phyloP scores from a whole-genome alignment of 2,888 invertebrate species.

The Cantharis rustica region DNA sequence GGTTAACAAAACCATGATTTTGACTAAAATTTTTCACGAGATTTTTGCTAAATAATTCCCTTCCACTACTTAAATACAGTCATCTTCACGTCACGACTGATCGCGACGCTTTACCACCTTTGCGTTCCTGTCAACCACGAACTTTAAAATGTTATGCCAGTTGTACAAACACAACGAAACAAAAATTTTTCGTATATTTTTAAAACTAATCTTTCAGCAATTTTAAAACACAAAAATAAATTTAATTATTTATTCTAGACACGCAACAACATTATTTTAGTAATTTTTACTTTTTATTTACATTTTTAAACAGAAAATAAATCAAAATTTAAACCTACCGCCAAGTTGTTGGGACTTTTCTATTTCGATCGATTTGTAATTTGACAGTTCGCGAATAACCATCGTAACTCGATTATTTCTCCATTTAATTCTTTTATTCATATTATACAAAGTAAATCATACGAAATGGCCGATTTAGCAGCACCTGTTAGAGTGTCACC shows the following conservation, averaged over 20 bases:
- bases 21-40: constrained; percentile 12
- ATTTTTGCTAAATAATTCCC: constrained; percentile 14
- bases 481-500: constrained; percentile 82
- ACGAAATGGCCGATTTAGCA: constrained; percentile 55
- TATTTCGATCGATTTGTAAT: not conserved
- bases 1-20: constrained; percentile 68
- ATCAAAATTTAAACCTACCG: not conserved
- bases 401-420: not conserved
- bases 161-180: not conserved
- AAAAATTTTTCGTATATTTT: not conserved
- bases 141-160: not conserved
- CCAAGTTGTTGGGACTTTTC: not conserved
- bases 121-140: not conserved
- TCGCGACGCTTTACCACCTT: not conserved
- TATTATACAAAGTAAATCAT: not conserved
- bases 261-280: not conserved
- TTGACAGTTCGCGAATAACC: not conserved
- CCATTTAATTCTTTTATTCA: not conserved
- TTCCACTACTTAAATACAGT: not conserved
- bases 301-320: not conserved
- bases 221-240: not conserved
- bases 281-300: not conserved
- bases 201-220: not conserved
- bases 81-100: constrained; percentile 5
- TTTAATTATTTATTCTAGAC: not conserved